These are phyloP conservation scores for Daubentonia madagascariensis DNA, from an alignment of 2,113 vertebrate genomes.

Conservation along the genomic window DNA sequence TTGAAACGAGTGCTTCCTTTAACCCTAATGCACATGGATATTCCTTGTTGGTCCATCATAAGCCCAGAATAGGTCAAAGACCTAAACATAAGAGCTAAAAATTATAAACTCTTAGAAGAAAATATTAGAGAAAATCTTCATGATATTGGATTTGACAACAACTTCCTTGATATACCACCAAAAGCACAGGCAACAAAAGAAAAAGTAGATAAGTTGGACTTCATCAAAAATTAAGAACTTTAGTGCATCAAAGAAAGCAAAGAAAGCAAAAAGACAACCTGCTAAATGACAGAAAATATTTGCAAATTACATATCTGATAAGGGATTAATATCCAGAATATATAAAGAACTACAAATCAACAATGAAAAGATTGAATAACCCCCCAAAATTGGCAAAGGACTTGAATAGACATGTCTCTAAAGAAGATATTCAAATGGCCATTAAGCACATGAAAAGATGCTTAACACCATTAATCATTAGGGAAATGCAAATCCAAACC, in stretches of 20 bases:
- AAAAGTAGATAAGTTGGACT: not conserved
- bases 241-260: not conserved
- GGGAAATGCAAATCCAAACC: not conserved
- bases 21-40: not conserved
- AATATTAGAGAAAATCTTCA: not conserved
- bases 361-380: not conserved
- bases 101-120: not conserved
- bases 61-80: not conserved
- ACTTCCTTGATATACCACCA: too few species aligned
- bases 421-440: not conserved
- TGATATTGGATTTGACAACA: not conserved
- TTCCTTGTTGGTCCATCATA: not conserved
- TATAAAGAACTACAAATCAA: not conserved
- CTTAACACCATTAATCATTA: not conserved
- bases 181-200: too few species aligned
- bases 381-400: not conserved
- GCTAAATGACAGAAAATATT: constrained; percentile 10
- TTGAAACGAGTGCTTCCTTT: not conserved
- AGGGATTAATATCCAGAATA: not conserved
- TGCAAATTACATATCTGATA: not conserved
- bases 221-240: not conserved
- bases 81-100: not conserved
- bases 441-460: not conserved
- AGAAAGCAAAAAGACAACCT: not conserved
- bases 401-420: not conserved